Conservation (phyloP, 2,797 vertebrate species). For the Micrastur ruficollis region DNA sequence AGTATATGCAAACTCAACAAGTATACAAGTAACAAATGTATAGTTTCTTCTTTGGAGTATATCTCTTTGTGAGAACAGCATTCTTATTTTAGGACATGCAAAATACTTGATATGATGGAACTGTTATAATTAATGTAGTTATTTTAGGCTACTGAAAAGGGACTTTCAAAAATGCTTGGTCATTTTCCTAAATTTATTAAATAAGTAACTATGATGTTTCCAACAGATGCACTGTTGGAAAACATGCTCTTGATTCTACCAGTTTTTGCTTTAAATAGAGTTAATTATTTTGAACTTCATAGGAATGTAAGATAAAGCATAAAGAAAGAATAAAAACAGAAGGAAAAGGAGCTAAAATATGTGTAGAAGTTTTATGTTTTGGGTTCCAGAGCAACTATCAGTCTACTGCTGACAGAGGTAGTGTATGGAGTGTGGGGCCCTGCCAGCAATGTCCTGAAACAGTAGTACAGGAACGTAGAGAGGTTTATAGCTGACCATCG, state of each 20-base stretch:
- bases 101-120: neutral
- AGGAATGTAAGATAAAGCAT: neutral
- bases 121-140: neutral
- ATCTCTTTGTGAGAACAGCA: neutral
- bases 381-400: neutral
- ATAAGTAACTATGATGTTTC: neutral
- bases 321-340: neutral
- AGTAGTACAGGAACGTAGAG: neutral
- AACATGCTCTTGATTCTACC: neutral
- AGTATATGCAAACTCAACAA: neutral
- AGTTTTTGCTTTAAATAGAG: neutral
- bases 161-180: neutral
- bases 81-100: neutral
- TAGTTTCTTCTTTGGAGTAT: neutral
- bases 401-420: neutral
- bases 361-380: neutral
- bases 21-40: neutral
- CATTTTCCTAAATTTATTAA: neutral
- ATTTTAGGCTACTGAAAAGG: neutral
- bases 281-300: neutral
- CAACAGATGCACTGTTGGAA: neutral
- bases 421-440: neutral
- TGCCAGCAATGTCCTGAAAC: neutral
- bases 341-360: neutral
- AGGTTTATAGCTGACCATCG: neutral